Evolutionary conservation across 2,797 vertebrate species (phyloP).

Genomic region (Danio tinwini): DNA sequence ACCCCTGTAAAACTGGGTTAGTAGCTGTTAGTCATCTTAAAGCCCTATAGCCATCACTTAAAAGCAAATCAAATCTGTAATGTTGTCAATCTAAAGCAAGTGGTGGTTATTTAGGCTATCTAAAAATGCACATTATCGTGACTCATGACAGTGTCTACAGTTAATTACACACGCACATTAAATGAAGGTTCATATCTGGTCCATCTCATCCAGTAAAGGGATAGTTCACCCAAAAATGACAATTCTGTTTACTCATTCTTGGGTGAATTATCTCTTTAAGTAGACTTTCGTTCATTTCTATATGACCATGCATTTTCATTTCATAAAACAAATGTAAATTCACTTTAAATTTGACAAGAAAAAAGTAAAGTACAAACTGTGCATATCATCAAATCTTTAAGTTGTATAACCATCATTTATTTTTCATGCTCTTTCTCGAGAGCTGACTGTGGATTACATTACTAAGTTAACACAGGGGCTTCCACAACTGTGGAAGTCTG

Average conservation of each 20-base stretch:
- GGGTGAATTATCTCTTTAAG: too few species aligned
- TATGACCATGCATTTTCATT: not conserved
- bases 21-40: constrained; percentile 28
- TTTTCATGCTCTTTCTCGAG: not conserved
- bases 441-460: not conserved
- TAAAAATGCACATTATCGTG: constrained; percentile 1
- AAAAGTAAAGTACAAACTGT: not conserved
- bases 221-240: too few species aligned
- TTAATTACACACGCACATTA: not conserved
- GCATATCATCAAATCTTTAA: not conserved
- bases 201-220: not conserved
- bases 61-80: constrained; percentile 25
- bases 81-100: constrained; percentile 10
- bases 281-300: not conserved
- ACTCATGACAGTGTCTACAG: not conserved
- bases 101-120: not conserved
- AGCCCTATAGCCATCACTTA: not conserved
- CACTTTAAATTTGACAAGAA: not conserved
- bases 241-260: too few species aligned
- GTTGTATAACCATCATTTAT: not conserved
- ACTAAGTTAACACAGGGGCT: constrained; percentile 18
- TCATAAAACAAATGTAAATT: not conserved
- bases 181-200: not conserved
- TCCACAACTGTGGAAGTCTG: not conserved
- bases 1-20: constrained; percentile 11